Percentiles rank a stretch among this genome's conserved stretches.
These are phyloP conservation scores for Hypercompe scribonia DNA, from an alignment of 2,888 invertebrate species.

Conservation along the genomic window DNA sequence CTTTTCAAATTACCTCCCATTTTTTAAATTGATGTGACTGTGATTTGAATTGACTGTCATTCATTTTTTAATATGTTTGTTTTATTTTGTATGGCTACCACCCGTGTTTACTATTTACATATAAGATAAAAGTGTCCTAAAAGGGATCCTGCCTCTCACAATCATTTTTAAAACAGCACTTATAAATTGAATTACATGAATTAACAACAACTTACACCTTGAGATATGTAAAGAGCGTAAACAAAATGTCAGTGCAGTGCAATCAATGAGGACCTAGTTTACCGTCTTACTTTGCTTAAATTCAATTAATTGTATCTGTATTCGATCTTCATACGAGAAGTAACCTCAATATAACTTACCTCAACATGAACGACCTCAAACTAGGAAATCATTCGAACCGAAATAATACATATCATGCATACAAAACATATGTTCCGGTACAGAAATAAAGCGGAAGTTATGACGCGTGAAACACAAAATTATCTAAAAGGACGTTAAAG, in stretches of 20 bases:
- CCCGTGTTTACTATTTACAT: no score
- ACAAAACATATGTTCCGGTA: slow-evolving; percentile 47
- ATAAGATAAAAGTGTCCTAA: no score
- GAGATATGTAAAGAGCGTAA: neutral
- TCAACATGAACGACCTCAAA: slow-evolving; percentile 45
- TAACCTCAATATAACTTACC: slow-evolving; percentile 41
- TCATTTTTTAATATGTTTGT: neutral
- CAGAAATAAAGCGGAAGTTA: slow-evolving; percentile 44
- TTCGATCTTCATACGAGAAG: slow-evolving; percentile 37
- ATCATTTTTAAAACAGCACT: no score
- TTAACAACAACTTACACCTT: neutral
- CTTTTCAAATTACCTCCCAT: neutral
- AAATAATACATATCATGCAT: slow-evolving; percentile 49
- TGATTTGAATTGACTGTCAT: neutral
- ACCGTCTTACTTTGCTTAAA: slow-evolving; percentile 8
- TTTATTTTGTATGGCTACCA: no score
- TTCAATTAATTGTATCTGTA: slow-evolving; percentile 28
- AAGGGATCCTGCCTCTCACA: no score
- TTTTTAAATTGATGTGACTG: neutral
- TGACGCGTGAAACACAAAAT: slow-evolving; percentile 29
- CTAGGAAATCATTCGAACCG: slow-evolving; percentile 47
- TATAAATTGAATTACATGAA: neutral
- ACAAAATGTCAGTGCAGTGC: neutral
- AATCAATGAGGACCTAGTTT: neutral
- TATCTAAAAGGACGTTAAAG: slow-evolving; percentile 40